Base-by-base conservation (phyloP, 37 sponge, comb jelly and placozoan genomes). In the Halichondria panicea region DNA sequence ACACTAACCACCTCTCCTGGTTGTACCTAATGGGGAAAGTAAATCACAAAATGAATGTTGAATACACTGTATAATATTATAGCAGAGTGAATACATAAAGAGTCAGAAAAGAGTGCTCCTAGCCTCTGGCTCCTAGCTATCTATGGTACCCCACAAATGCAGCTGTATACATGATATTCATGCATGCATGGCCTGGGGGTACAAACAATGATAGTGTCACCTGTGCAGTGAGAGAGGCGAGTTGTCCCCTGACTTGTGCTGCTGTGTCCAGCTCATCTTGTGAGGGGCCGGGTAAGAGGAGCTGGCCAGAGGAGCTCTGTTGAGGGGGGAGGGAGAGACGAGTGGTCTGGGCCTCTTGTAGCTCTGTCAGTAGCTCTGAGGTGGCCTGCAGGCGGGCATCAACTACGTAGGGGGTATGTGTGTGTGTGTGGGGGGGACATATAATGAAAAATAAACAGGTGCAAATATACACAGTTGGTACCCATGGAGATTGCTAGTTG, bases 1-100 rank as follows among this genome's bases (percentile, higher is more conserved):
- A 83, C 70, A 4, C 85, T 84, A 4, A 84, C 79, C 22, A 92
- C 35, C 53, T 90, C 82, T 35, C 46, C 56, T 15, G 91, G 91
- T n/a, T 37, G 55, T 31, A 79, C 85, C 90, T 91, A 52, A 27
- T 35, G 9, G 5, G 50, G 65, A 4, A 52, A 50, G 56, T 28
- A 54, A 43, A 48, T 8, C 36, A n/a, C 22, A 19, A 19, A 52
- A n/a, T n/a, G n/a, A n/a, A n/a, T n/a, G n/a, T n/a, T n/a, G n/a
- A n/a, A n/a, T n/a, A n/a, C n/a, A n/a, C n/a, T n/a, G n/a, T n/a
- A n/a, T n/a, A n/a, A n/a, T n/a, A n/a, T n/a, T n/a, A n/a, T 35
- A 45, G 4, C 2, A 33, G 15, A 48, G 52, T 48, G 15, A 18
- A 11, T 48, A 18, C 52, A 48, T 15, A 48, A 11, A 48, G 15